Percentiles rank a stretch among this genome's conserved stretches.
Evolutionary conservation across 2,113 vertebrate species (phyloP).

Genomic region (Myanophis thanlyinensis): DNA sequence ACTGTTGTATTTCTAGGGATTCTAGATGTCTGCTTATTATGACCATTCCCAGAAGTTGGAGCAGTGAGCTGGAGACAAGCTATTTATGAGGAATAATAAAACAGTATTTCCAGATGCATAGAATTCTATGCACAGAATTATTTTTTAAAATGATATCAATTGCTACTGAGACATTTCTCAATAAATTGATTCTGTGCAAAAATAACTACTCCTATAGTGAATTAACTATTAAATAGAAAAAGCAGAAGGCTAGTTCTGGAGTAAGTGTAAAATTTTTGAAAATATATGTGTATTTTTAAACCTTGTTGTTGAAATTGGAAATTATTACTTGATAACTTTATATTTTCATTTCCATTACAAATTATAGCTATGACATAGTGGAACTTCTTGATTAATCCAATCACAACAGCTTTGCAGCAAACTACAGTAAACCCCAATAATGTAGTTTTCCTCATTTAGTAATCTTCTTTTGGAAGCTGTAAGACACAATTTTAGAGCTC

Average conservation of each 20-base stretch:
- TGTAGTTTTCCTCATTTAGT: conserved; percentile 22
- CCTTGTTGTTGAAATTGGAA: conserved; percentile 46
- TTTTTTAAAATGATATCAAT: conserved; percentile 48
- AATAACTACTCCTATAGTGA: conserved; percentile 59
- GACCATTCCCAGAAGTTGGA: conserved; percentile 39
- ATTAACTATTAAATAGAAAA: conserved; percentile 47
- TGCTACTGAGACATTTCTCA: conserved; percentile 52
- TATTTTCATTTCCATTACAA: conserved; percentile 52
- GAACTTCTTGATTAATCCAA: conserved; percentile 46
- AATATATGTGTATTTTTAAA: conserved; percentile 31
- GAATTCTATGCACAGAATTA: conserved; percentile 30
- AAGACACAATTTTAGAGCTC: background rate
- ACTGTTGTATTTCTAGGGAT: conserved; percentile 39
- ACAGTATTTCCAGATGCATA: conserved; percentile 39
- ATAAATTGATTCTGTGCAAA: conserved; percentile 64
- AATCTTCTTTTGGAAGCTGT: conserved; percentile 33
- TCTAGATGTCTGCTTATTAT: conserved; percentile 42
- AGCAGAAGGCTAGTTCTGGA: conserved; percentile 54
- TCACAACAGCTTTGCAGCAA: conserved; percentile 19
- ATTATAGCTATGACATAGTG: conserved; percentile 36
- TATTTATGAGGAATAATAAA: conserved; percentile 57
- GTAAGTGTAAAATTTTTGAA: conserved; percentile 49
- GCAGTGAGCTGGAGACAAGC: conserved; percentile 38
- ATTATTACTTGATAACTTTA: conserved; percentile 10
- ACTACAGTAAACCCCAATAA: background rate